A percentile compares a stretch with the other conserved stretches of the same genome.
These are phyloP conservation scores for Drosophila auraria DNA, from an alignment of 1,140 invertebrate genomes.

Conservation along the genomic window DNA sequence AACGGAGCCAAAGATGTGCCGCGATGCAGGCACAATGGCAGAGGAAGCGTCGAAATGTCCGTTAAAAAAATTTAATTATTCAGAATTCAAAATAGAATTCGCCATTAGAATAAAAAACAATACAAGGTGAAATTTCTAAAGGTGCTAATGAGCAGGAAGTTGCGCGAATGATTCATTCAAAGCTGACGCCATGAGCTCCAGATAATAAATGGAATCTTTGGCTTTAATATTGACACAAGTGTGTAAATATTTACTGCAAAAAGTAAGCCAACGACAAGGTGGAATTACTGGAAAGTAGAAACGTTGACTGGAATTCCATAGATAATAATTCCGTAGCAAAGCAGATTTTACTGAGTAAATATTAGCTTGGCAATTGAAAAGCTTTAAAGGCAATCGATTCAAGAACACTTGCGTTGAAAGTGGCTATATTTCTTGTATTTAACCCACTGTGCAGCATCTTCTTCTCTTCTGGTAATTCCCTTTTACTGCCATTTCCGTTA, in stretches of 20 bases:
- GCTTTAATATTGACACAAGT: constrained; percentile 15
- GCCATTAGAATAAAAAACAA: constrained; percentile 12
- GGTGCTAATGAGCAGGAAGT: constrained; percentile 35
- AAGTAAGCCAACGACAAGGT: constrained; percentile 23
- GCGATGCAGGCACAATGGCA: constrained; percentile 29
- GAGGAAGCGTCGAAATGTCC: background rate
- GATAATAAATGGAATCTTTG: constrained; percentile 25
- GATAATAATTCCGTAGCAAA: constrained; percentile 2
- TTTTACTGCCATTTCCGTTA: constrained; percentile 36
- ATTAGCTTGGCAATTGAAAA: constrained; percentile 16
- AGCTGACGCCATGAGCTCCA: constrained; percentile 20
- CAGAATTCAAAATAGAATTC: constrained; percentile 2
- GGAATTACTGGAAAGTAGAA: constrained; percentile 19
- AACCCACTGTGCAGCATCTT: constrained; percentile 17
- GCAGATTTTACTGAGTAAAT: constrained; percentile 11
- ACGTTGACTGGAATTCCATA: background rate
- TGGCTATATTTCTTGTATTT: background rate
- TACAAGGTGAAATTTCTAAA: too few species aligned
- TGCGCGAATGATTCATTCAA: constrained; percentile 20
- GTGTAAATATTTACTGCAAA: constrained; percentile 35
- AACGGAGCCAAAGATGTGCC: constrained; percentile 18
- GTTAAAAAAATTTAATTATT: constrained; percentile 10
- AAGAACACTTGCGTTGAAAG: background rate
- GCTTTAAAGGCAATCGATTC: background rate
- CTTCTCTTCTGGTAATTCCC: constrained; percentile 7